Evolutionary conservation across 92 coral and sea anemone genomes (phyloP), one percentile per base, ranked within the genome.

Genomic region (Parazoanthus darwini): DNA sequence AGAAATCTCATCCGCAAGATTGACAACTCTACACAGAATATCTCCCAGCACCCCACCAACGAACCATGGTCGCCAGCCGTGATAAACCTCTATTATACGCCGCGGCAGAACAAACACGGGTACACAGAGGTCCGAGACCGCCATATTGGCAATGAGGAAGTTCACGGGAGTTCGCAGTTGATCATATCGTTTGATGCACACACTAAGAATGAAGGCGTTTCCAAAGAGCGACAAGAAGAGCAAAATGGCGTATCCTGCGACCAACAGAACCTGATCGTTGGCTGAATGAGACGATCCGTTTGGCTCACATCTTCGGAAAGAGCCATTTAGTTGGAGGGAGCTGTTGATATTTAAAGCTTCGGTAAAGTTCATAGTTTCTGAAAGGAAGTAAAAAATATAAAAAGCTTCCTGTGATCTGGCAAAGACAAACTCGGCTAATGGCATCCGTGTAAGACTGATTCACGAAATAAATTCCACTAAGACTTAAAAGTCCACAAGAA

Each of bases 21-120:
- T 29, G 5, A 29, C 43, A 5, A 29, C 37, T 35, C 78, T 74
- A 16, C 78, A 74, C 39, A 74, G 37, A n/a, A 74, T 11, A 74
- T 74, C 78, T 10, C 78, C 78, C 33, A 74, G 15, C 6, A 35
- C 37, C 3, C 78, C 78, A 33, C 37, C 78, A 35, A 74, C 37
- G 16, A 74, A 74, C 78, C 78, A 29, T 9, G 78, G 78, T 11
- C 80, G 9, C 80, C 80, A 77, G 10, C 80, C 80, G 48, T 15
- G 25, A 43, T 77, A 77, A 36, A 77, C 25, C 15, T 42, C 56
- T 25, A 36, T 16, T 14, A 77, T 22, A 20, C 56, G 80, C 38
- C 80, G 42, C 5, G 80, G 80, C 3, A 77, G 43, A 5, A 77
- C 80, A 39, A 77, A 39, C 9, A 77, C 23, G 0, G 80, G 80